Conservation (phyloP, 2,113 vertebrate species). For the Pyrgilauda ruficollis region DNA sequence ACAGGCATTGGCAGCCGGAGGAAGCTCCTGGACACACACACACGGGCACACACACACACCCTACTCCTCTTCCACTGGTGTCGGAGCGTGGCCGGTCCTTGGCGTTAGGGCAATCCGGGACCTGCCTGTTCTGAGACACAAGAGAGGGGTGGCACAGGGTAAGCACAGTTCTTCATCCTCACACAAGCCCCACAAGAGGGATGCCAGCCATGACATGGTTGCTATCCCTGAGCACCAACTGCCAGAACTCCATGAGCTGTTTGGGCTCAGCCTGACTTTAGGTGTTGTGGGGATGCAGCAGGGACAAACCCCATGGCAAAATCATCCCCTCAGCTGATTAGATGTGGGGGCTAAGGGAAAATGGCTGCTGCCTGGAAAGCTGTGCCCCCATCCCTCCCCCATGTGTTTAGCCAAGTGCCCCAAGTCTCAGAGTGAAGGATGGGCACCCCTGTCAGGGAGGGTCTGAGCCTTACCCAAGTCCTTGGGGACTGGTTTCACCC, state of each 20-base stretch:
- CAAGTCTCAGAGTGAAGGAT: neutral
- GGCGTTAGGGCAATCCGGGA: conserved; percentile 29
- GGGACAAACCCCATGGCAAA: fast-evolving
- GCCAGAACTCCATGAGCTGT: fast-evolving
- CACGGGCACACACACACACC: conserved; percentile 33
- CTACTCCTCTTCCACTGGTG: neutral
- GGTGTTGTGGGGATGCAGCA: neutral
- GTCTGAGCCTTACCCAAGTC: conserved; percentile 82
- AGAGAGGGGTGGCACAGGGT: neutral
- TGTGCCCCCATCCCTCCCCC: neutral
- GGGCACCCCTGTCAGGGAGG: neutral
- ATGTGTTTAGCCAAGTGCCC: neutral
- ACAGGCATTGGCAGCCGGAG: neutral
- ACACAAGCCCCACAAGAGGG: fast-evolving
- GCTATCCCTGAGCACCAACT: fast-evolving
- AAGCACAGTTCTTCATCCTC: neutral
- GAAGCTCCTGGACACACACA: conserved; percentile 39
- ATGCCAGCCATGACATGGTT: neutral
- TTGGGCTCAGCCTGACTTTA: neutral
- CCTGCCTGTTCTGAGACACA: conserved; percentile 66
- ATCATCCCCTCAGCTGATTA: neutral
- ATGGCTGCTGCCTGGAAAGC: neutral
- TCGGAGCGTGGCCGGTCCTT: neutral
- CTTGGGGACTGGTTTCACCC: conserved; percentile 79
- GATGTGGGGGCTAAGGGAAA: neutral